phyloP scores from a whole-genome alignment of 2,113 vertebrate species.

The Perccottus glenii region DNA sequence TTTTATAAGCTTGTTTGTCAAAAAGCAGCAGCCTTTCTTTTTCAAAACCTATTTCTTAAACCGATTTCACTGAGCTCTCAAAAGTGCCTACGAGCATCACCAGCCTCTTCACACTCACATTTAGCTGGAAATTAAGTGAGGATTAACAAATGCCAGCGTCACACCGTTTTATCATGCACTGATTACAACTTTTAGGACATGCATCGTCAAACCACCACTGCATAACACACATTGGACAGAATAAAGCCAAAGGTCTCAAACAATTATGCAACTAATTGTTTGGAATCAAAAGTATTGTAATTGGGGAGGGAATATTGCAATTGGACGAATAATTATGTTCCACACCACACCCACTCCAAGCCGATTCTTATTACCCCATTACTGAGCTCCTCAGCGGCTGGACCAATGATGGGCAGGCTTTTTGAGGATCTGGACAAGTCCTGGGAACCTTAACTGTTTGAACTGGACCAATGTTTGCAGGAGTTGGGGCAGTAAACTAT shows the following conservation, averaged over 20 bases:
- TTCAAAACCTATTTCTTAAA: background rate
- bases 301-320: slow-evolving; percentile 67
- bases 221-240: slow-evolving; percentile 26
- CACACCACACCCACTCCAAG: slow-evolving; percentile 90
- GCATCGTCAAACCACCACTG: slow-evolving; percentile 42
- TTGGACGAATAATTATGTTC: slow-evolving; percentile 61
- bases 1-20: too few relatives aligned
- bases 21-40: background rate
- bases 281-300: slow-evolving; percentile 61
- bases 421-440: slow-evolving; percentile 72
- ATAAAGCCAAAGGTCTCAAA: slow-evolving; percentile 63
- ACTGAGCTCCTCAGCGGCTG: slow-evolving; percentile 70
- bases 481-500: background rate
- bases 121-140: background rate
- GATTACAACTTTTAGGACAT: slow-evolving; percentile 47
- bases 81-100: background rate
- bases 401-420: slow-evolving; percentile 79
- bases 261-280: slow-evolving; percentile 80
- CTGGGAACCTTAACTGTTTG: slow-evolving; percentile 75
- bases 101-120: background rate
- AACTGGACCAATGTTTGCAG: slow-evolving; percentile 11
- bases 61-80: too few relatives aligned
- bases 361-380: slow-evolving; percentile 88
- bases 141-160: slow-evolving; percentile 29
- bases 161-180: slow-evolving; percentile 26